Conservation (phyloP, 1,140 invertebrate species). For the Nephila pilipes region DNA sequence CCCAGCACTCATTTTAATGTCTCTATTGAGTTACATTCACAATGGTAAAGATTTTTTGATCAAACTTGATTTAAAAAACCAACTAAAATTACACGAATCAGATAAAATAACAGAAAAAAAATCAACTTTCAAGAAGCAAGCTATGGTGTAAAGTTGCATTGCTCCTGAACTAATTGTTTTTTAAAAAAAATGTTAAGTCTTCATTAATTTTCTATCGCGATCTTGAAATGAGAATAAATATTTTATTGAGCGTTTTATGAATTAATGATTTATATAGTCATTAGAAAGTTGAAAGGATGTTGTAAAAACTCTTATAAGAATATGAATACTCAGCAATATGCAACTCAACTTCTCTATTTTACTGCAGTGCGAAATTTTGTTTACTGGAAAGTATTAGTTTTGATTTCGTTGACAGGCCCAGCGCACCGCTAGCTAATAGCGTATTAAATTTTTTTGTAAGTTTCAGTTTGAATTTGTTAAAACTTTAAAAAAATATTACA, state of each 20-base stretch:
- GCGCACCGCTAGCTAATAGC: too few relatives aligned
- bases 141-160: slow-evolving; percentile 10
- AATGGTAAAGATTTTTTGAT: slow-evolving; percentile 10
- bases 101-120: slow-evolving; percentile 71
- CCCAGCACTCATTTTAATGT: slow-evolving; percentile 57
- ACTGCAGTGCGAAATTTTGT: slow-evolving; percentile 49
- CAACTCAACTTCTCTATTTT: slow-evolving; percentile 21
- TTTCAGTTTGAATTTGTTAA: too few relatives aligned
- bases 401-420: neutral
- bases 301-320: neutral
- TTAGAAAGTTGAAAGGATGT: neutral
- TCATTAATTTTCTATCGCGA: neutral
- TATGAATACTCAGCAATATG: neutral
- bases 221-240: neutral
- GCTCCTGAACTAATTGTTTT: neutral
- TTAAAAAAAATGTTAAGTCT: neutral
- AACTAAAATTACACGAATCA: slow-evolving; percentile 75
- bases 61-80: slow-evolving; percentile 40
- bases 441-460: too few relatives aligned
- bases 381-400: neutral
- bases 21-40: slow-evolving; percentile 46
- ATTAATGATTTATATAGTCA: neutral
- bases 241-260: neutral
- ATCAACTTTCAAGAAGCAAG: slow-evolving; percentile 35
- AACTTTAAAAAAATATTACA: too few relatives aligned